Evolutionary conservation across 2,113 vertebrate species (phyloP).

Genomic region (Felis chaus): DNA sequence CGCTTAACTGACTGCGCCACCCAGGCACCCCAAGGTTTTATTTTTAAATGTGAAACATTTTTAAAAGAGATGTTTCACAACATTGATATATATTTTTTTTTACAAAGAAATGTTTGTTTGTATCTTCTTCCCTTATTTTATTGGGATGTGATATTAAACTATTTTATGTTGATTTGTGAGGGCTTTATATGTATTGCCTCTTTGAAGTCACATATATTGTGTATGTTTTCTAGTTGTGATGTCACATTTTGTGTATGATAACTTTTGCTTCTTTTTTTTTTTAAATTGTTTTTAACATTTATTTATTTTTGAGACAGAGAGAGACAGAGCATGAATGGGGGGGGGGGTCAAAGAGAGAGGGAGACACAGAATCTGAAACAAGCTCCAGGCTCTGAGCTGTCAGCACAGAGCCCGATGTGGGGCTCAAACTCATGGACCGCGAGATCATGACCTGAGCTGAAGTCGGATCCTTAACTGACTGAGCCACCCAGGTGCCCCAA

Average conservation of each 20-base stretch:
- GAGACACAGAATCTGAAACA: too few species aligned
- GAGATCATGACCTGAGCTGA: too few species aligned
- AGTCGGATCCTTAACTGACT: too few species aligned
- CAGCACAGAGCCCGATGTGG: too few species aligned
- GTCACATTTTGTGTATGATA: background rate
- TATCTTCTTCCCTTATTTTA: background rate
- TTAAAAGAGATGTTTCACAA: background rate
- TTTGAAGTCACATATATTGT: background rate
- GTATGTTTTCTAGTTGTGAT: background rate
- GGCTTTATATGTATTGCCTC: background rate
- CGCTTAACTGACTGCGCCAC: too few species aligned
- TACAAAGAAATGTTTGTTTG: background rate
- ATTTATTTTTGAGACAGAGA: too few species aligned
- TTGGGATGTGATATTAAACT: background rate
- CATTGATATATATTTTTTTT: background rate
- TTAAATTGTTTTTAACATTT: too few species aligned
- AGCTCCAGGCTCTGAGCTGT: too few species aligned
- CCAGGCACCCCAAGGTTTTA: too few species aligned
- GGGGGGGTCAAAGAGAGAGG: too few species aligned
- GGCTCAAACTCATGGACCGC: too few species aligned
- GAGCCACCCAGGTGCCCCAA: background rate
- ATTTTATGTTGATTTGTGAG: background rate
- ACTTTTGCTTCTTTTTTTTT: background rate
- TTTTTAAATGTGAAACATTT: background rate
- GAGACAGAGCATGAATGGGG: too few species aligned